These are phyloP conservation scores for Leptinotarsa lineolata DNA, from an alignment of 1,140 invertebrate genomes.

Conservation along the genomic window DNA sequence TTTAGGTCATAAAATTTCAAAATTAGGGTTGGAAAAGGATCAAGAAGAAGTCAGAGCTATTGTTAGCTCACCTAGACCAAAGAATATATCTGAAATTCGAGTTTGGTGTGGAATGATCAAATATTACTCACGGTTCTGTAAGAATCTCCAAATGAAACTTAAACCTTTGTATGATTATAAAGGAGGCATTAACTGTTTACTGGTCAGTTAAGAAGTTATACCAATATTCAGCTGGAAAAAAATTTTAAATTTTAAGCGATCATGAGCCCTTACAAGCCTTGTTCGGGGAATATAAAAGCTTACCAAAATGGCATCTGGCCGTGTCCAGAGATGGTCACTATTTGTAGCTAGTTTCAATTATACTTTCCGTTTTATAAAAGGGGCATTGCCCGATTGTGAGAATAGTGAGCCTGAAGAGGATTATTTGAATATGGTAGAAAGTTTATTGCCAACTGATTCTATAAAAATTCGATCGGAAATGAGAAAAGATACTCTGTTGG, in stretches of 20 bases:
- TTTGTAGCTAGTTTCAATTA: constrained; percentile 7
- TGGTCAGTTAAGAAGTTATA: not conserved
- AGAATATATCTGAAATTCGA: too few species aligned
- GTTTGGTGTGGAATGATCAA: too few species aligned
- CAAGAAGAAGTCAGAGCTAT: too few species aligned
- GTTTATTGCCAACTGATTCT: not conserved
- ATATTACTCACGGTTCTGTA: too few species aligned
- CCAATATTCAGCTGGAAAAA: not conserved
- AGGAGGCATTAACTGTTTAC: not conserved
- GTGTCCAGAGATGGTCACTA: not conserved
- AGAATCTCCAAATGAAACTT: too few species aligned
- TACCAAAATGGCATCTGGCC: constrained; percentile 7
- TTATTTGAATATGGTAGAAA: constrained; percentile 1
- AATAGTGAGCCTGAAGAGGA: not conserved
- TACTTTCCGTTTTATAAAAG: constrained; percentile 7
- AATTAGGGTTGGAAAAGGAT: too few species aligned
- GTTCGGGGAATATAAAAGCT: not conserved
- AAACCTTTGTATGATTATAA: not conserved
- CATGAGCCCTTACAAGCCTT: not conserved
- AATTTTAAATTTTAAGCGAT: not conserved
- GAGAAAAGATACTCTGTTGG: not conserved
- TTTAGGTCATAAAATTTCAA: too few species aligned
- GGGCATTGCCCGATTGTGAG: not conserved
- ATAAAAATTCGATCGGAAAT: not conserved
- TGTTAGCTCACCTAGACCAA: too few species aligned